phyloP scores from a whole-genome alignment of 1,140 invertebrate species.

The Caenorhabditis briggsae region DNA sequence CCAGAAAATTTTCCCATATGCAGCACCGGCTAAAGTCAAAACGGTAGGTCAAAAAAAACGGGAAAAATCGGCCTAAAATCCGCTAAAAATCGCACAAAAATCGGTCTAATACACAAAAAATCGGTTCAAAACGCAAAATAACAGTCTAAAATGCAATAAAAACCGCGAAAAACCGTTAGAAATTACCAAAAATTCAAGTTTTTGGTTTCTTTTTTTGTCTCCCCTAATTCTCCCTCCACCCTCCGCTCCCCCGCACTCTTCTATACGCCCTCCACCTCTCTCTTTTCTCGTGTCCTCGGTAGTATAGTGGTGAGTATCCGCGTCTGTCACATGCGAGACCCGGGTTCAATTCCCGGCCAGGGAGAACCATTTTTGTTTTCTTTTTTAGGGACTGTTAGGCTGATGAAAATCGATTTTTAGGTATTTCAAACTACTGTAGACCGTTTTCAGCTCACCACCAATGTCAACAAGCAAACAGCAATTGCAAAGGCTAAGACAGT shows the following conservation, averaged over 20 bases:
- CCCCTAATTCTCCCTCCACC: not conserved
- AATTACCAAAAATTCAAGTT: not conserved
- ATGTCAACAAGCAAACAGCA: constrained; percentile 27
- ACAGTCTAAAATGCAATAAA: too few species aligned
- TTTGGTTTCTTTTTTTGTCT: too few species aligned
- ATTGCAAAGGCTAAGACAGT: constrained; percentile 45
- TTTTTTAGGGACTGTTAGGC: not conserved
- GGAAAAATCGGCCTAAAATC: too few species aligned
- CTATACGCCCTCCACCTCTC: not conserved
- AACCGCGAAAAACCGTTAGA: not conserved
- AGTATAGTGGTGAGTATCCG: constrained; percentile 74
- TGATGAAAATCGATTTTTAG: not conserved
- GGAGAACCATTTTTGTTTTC: constrained; percentile 60
- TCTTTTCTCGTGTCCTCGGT: constrained; percentile 61
- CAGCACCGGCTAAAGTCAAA: constrained; percentile 1
- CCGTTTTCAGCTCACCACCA: constrained; percentile 29
- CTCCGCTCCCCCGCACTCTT: not conserved
- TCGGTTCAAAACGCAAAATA: too few species aligned
- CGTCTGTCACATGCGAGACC: constrained; percentile 73
- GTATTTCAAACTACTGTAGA: not conserved
- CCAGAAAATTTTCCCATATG: constrained; percentile 35
- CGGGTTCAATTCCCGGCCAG: constrained; percentile 74
- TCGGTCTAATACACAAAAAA: too few species aligned
- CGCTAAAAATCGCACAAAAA: too few species aligned
- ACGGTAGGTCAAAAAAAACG: not conserved